These are phyloP conservation scores for Chrysina gloriosa DNA, from an alignment of 2,888 invertebrate species.

Conservation along the genomic window DNA sequence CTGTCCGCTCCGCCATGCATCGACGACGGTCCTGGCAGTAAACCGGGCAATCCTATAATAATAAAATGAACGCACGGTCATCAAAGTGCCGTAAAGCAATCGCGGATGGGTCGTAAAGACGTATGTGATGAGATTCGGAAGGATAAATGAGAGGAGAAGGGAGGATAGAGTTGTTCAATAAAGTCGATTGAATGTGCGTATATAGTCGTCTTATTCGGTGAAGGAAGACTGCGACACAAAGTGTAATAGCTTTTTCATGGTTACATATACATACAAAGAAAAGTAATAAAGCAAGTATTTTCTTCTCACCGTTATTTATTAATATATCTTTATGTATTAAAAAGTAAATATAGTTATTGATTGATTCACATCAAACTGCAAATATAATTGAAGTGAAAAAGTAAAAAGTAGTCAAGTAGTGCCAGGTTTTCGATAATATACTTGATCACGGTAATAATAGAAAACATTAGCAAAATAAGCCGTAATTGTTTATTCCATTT, in stretches of 20 bases:
- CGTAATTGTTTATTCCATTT: no score
- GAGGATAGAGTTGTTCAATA: slow-evolving; percentile 38
- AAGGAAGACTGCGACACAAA: slow-evolving; percentile 36
- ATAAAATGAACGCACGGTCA: slow-evolving; percentile 41
- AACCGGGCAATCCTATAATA: slow-evolving; percentile 73
- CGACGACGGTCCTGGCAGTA: slow-evolving; percentile 88
- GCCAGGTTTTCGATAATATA: no score
- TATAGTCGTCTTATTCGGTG: slow-evolving; percentile 33
- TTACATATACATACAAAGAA: slow-evolving; percentile 12
- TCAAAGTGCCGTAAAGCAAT: slow-evolving; percentile 36
- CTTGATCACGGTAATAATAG: no score
- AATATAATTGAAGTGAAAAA: no score
- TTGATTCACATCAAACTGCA: no score
- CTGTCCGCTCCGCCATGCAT: slow-evolving; percentile 78
- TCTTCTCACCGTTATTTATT: slow-evolving; percentile 8
- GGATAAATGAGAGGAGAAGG: slow-evolving; percentile 35
- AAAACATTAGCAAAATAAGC: no score
- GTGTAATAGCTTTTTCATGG: slow-evolving; percentile 32
- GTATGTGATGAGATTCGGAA: slow-evolving; percentile 38
- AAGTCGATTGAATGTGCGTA: slow-evolving; percentile 36
- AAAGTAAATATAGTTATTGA: not conserved
- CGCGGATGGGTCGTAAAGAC: slow-evolving; percentile 37
- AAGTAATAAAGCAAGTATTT: slow-evolving; percentile 13
- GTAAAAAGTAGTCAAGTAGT: no score
- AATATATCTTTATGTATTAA: slow-evolving; percentile 21